Conservation (phyloP, 2,797 vertebrate species). For the Oceanodroma leucorhoa region DNA sequence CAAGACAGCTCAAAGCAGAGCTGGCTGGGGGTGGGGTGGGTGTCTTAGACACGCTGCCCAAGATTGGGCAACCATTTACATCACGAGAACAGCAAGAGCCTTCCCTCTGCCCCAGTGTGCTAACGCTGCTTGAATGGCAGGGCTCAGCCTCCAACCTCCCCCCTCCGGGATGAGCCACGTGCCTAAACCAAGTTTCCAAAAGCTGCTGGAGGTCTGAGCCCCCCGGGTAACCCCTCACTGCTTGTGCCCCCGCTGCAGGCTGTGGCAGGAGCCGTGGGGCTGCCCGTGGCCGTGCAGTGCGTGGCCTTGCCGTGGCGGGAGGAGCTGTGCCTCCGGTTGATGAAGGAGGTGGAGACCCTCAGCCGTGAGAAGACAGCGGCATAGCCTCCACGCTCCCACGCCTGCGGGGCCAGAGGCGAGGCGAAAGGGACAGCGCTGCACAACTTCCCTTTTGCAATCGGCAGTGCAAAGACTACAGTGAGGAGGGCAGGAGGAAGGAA, state of each 20-base stretch:
- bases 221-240: fast-evolving
- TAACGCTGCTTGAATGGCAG: background rate
- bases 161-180: fast-evolving
- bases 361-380: slow-evolving; percentile 19
- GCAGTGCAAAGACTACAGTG: fast-evolving
- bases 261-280: slow-evolving; percentile 68
- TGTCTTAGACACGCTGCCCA: fast-evolving
- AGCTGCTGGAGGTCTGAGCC: background rate
- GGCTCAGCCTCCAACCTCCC: background rate
- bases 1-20: background rate
- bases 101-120: background rate
- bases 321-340: slow-evolving; percentile 83
- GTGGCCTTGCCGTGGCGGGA: slow-evolving; percentile 83
- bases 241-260: slow-evolving; percentile 66
- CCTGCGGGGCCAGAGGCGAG: background rate
- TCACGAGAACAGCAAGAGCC: background rate
- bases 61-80: background rate
- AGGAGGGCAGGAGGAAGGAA: background rate
- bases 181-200: background rate
- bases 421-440: fast-evolving
- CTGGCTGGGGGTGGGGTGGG: background rate
- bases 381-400: fast-evolving
- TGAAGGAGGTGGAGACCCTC: slow-evolving; percentile 86
- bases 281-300: slow-evolving; percentile 82
- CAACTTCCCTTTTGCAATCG: fast-evolving